Base-by-base conservation (phyloP, 1,140 invertebrate species). In the Archivesica marissinica region DNA sequence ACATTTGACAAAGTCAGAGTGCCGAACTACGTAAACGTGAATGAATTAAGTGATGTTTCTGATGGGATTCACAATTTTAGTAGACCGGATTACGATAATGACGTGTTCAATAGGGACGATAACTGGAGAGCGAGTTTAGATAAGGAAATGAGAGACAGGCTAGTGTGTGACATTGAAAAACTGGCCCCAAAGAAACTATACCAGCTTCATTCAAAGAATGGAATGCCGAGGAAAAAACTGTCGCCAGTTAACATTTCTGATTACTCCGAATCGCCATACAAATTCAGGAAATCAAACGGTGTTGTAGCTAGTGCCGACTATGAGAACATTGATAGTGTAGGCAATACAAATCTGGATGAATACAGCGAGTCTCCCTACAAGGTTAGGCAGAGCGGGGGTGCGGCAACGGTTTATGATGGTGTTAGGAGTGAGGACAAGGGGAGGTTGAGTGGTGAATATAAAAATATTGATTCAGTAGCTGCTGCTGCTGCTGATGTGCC, bases 51-150 rank as follows among this genome's bases (percentile, higher is more conserved):
- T 52, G 68, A 72, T 17, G 3, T 56, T 7, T 20, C 25, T 30
- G 30, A 70, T 47, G 11, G 3, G 3, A 11, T 13, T 25, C n/a
- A 44, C n/a, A 54, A 28, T 28, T 3, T 33, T 7, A 1, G 7
- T 15, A 9, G 59, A 74, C 3, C 81, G 6, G 47, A 81, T 44
- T 54, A 70, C 20, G 13, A 20, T 13, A 54, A 85, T 35, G 70
- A 86, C 28, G 89, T 89, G 30, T 88, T 89, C 35, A 44, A 47
- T 6, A 82, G 81, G 70, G 66, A 87, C 72, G 76, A 77, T 61
- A 41, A 61, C 0, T 82, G 83, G 82, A 80, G 85, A 17, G 35
- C 70, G 47, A 82, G 75, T 52, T 25, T 88, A 39, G 85, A 89
- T 38, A 72, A 85, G 66, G 52, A 75, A 64, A 72, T 68, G 35